Percentiles rank a stretch among this genome's conserved stretches.
Evolutionary conservation across 2,888 invertebrate genomes (phyloP).

Genomic region (Odontothrips loti): DNA sequence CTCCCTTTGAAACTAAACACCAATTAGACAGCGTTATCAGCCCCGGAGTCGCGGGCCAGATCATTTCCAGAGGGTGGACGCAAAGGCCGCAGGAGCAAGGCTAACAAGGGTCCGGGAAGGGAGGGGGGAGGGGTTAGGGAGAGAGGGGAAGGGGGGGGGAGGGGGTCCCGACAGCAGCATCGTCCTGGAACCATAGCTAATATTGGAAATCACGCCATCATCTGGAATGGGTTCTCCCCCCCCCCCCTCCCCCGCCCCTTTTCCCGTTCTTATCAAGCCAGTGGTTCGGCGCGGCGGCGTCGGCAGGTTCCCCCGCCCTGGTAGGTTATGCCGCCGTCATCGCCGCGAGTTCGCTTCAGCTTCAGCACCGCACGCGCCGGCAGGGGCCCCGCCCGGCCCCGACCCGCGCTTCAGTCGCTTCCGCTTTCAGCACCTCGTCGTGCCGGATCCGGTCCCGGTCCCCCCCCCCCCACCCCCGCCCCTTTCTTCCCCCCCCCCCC

Average conservation of each 20-base stretch:
- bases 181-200: constrained; percentile 14
- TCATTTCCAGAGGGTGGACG: not conserved
- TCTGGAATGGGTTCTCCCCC: not conserved
- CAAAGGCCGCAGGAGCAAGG: not conserved
- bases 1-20: not conserved
- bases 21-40: constrained; percentile 15
- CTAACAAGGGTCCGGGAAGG: not conserved
- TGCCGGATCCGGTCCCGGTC: too few species aligned
- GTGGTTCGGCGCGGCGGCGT: not conserved
- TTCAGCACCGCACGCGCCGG: not conserved
- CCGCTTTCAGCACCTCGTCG: too few species aligned
- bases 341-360: too few species aligned
- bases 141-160: not conserved
- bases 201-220: constrained; percentile 24
- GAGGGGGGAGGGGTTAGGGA: not conserved
- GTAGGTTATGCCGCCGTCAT: not conserved
- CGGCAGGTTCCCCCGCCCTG: not conserved
- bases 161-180: not conserved
- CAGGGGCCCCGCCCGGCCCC: too few species aligned
- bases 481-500: too few species aligned
- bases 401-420: too few species aligned
- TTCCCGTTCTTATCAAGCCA: not conserved
- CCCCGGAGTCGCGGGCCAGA: not conserved
- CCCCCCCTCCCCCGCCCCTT: not conserved
- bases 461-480: too few species aligned